Percentiles rank a stretch among this genome's conserved stretches.
These are phyloP conservation scores for Calephelis perditalis DNA, from an alignment of 2,888 invertebrate species.

Conservation along the genomic window DNA sequence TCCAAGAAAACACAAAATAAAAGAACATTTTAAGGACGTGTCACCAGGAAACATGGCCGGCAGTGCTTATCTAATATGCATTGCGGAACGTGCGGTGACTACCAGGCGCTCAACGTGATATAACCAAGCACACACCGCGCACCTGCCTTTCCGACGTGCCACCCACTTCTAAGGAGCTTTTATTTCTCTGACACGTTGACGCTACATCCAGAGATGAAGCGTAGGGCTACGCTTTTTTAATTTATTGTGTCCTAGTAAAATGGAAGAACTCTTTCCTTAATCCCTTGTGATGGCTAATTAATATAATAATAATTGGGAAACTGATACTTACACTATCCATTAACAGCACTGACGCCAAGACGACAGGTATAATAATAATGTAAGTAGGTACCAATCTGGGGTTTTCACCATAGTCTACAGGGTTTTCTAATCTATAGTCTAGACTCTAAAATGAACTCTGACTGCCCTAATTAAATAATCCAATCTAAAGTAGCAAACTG, in stretches of 20 bases:
- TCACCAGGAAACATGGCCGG: conserved; percentile 21
- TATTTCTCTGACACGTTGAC: not conserved
- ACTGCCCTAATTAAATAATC: no score
- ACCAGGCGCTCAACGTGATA: conserved; percentile 18
- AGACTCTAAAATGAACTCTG: no score
- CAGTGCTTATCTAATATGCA: conserved; percentile 24
- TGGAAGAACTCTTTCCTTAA: conserved; percentile 2
- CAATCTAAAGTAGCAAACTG: no score
- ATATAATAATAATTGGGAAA: no score
- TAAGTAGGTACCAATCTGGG: no score
- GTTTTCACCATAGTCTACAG: no score
- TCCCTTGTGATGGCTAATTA: not conserved
- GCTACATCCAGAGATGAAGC: not conserved
- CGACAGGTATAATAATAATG: no score
- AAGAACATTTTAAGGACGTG: conserved; percentile 1
- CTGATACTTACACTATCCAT: no score
- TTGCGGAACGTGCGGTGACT: conserved; percentile 23
- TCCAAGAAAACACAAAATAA: not conserved
- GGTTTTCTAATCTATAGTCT: no score
- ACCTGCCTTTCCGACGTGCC: conserved; percentile 14
- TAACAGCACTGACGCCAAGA: no score
- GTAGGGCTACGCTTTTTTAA: not conserved
- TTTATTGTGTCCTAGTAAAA: conserved; percentile 9
- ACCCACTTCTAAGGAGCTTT: conserved; percentile 4
- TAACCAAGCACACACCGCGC: conserved; percentile 14